Evolutionary conservation across 2,888 invertebrate genomes (phyloP).

Genomic region (Brenthis daphne): DNA sequence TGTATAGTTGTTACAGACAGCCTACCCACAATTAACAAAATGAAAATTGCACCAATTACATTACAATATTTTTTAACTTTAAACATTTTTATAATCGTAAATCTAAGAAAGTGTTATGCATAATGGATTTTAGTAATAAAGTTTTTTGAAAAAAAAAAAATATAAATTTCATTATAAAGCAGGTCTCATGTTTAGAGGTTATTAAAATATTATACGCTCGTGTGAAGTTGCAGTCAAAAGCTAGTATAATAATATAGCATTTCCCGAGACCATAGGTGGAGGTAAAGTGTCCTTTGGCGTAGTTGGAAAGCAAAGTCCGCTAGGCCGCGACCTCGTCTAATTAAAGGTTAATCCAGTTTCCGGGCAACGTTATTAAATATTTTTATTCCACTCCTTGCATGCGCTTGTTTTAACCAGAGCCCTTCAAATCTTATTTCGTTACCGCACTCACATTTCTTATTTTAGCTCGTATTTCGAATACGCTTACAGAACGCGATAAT

Average conservation of each 20-base stretch:
- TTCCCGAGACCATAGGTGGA: background rate
- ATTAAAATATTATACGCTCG: background rate
- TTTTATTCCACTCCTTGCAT: constrained; percentile 18
- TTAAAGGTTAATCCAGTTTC: constrained; percentile 21
- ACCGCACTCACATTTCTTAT: constrained; percentile 6
- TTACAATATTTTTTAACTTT: no score
- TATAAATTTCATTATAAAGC: no score
- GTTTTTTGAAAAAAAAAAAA: no score
- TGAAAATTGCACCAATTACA: no score
- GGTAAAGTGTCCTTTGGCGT: constrained; percentile 13
- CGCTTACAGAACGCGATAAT: background rate
- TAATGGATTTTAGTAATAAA: no score
- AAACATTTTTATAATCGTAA: no score
- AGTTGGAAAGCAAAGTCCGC: constrained; percentile 15
- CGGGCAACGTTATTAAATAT: constrained; percentile 19
- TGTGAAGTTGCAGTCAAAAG: constrained; percentile 2
- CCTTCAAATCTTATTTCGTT: constrained; percentile 7
- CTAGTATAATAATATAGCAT: constrained; percentile 7
- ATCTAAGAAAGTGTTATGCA: no score
- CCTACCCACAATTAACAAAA: no score
- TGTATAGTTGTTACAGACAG: no score
- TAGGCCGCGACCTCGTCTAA: constrained; percentile 20
- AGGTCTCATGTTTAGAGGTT: no score
- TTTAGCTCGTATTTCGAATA: background rate
- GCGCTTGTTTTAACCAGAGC: constrained; percentile 9